Conservation (phyloP, 2,888 invertebrate species). For the Arctia plantaginis region DNA sequence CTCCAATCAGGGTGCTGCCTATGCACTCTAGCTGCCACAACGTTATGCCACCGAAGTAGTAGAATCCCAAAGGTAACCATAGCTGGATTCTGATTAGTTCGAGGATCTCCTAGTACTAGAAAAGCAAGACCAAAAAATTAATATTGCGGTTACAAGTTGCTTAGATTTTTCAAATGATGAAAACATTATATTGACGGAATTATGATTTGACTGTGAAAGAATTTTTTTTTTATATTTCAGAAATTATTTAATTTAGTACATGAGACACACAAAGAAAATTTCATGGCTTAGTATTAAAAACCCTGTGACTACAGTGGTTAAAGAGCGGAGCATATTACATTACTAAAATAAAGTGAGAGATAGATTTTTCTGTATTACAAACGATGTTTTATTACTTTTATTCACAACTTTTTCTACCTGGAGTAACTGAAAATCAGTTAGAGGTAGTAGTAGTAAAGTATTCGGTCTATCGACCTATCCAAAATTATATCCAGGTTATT, state of each 20-base stretch:
- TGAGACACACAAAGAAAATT: neutral
- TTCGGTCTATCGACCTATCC: neutral
- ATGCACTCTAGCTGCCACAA: conserved; percentile 93
- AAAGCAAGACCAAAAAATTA: conserved; percentile 13
- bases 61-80: conserved; percentile 96
- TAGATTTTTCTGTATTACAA: neutral
- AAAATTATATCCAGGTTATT: neutral
- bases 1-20: conserved; percentile 94
- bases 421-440: neutral
- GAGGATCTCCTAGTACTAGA: conserved; percentile 97
- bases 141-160: neutral
- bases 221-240: too few species aligned
- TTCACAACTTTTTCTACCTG: neutral
- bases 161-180: neutral
- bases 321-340: neutral
- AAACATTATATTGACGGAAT: neutral
- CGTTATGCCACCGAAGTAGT: conserved; percentile 98
- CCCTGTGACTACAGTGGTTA: neutral
- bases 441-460: neutral
- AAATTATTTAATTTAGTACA: neutral
- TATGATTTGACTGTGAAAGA: too few species aligned
- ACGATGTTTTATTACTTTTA: neutral
- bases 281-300: neutral
- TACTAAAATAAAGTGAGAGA: neutral
- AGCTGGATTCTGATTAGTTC: conserved; percentile 99